phyloP scores from a whole-genome alignment of 2,888 invertebrate species.

The Agrypnus murinus region DNA sequence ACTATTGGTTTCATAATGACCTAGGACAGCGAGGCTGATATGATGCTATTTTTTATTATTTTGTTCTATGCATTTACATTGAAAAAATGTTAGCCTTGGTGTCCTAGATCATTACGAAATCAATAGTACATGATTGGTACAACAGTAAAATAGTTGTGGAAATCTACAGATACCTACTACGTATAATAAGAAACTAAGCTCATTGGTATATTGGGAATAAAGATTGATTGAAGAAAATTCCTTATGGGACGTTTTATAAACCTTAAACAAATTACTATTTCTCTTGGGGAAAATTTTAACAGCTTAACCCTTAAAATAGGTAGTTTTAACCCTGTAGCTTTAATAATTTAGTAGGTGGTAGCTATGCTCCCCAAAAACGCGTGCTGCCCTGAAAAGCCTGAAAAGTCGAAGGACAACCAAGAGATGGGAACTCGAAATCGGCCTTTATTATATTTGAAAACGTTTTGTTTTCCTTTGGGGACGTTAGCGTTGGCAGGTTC shows the following conservation, averaged over 20 bases:
- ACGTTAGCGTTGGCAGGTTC: neutral
- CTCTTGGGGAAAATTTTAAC: slow-evolving; percentile 19
- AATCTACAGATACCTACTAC: no score
- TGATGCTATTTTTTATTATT: no score
- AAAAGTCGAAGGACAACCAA: slow-evolving; percentile 1
- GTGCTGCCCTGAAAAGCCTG: neutral
- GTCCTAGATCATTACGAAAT: no score
- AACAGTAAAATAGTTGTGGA: no score
- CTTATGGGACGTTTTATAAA: slow-evolving; percentile 12
- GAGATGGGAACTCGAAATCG: neutral
- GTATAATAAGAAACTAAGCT: no score
- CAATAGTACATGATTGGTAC: no score
- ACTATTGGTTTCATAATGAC: no score
- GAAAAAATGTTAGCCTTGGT: no score
- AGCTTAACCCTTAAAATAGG: slow-evolving; percentile 21
- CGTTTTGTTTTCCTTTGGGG: neutral
- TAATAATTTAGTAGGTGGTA: slow-evolving; percentile 9
- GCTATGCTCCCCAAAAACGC: slow-evolving; percentile 6
- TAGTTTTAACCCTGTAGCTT: slow-evolving; percentile 24
- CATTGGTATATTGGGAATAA: no score
- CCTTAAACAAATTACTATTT: slow-evolving; percentile 6
- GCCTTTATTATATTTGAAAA: slow-evolving; percentile 5
- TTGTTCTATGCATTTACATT: no score
- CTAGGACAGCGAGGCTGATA: no score
- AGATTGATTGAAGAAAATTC: neutral